A percentile compares a stretch with the other conserved stretches of the same genome.
These are phyloP conservation scores for Hylaea fasciaria DNA, from an alignment of 2,888 invertebrate genomes.

Conservation along the genomic window DNA sequence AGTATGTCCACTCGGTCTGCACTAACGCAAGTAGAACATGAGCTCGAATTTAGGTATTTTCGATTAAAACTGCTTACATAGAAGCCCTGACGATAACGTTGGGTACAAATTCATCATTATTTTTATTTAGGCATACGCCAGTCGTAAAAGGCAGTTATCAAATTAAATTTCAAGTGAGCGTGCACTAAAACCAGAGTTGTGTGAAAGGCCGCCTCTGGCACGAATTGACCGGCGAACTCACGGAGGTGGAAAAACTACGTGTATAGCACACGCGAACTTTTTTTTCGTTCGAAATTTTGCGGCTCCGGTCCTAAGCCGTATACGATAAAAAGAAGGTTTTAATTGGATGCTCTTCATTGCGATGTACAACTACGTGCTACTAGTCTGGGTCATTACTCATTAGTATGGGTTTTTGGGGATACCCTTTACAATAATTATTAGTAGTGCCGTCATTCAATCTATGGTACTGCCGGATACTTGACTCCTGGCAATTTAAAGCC, in stretches of 20 bases:
- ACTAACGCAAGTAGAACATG: too few species aligned
- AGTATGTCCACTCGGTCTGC: too few species aligned
- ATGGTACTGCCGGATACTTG: too few species aligned
- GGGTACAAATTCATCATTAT: not conserved
- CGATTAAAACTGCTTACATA: too few species aligned
- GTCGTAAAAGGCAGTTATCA: conserved; percentile 33
- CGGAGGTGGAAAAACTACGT: conserved; percentile 34
- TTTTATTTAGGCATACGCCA: conserved; percentile 11
- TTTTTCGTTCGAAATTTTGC: conserved; percentile 27
- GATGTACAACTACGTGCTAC: not conserved
- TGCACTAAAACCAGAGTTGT: conserved; percentile 32
- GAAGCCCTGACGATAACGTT: not conserved
- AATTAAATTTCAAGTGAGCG: conserved; percentile 39
- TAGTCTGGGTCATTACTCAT: not conserved
- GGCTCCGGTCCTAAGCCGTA: not conserved
- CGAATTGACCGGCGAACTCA: conserved; percentile 34
- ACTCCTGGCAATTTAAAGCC: too few species aligned
- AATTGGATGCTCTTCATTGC: conserved; percentile 10
- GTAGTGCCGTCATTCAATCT: too few species aligned
- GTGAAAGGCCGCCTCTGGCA: conserved; percentile 32
- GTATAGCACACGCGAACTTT: conserved; percentile 40
- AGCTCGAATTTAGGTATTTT: too few species aligned
- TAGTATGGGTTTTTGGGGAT: not conserved
- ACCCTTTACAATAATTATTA: too few species aligned
- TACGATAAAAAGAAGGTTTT: conserved; percentile 3